Evolutionary conservation across 2,113 vertebrate species (phyloP).

Genomic region (Turdus rufiventris): DNA sequence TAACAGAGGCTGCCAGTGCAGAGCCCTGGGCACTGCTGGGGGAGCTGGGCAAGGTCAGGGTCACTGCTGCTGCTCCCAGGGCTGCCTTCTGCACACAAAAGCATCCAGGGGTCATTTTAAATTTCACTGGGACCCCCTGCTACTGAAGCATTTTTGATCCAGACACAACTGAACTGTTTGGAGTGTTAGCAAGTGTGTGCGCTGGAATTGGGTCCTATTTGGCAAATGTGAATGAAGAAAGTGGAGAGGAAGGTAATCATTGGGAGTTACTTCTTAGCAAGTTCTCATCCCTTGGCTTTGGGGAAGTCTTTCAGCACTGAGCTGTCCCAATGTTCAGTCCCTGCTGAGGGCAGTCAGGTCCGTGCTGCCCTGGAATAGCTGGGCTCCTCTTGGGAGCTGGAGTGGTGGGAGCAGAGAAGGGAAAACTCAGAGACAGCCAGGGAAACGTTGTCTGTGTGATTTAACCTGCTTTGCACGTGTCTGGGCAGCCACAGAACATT

Average conservation of each 20-base stretch:
- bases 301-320: accelerated
- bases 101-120: neutral
- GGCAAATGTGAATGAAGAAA: neutral
- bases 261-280: neutral
- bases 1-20: neutral
- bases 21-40: accelerated
- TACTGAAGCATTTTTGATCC: neutral
- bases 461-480: neutral
- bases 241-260: neutral
- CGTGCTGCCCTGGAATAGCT: accelerated
- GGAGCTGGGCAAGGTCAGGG: neutral
- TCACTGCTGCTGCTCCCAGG: neutral
- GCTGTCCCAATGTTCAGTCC: accelerated
- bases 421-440: accelerated
- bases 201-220: neutral
- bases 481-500: neutral
- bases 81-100: neutral
- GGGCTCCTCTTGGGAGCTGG: neutral
- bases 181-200: neutral
- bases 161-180: neutral
- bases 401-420: neutral
- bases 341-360: neutral
- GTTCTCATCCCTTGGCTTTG: neutral
- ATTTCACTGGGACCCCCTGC: neutral
- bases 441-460: accelerated